These are phyloP conservation scores for Dryobotodes eremita DNA, from an alignment of 2,888 invertebrate species.

Conservation along the genomic window DNA sequence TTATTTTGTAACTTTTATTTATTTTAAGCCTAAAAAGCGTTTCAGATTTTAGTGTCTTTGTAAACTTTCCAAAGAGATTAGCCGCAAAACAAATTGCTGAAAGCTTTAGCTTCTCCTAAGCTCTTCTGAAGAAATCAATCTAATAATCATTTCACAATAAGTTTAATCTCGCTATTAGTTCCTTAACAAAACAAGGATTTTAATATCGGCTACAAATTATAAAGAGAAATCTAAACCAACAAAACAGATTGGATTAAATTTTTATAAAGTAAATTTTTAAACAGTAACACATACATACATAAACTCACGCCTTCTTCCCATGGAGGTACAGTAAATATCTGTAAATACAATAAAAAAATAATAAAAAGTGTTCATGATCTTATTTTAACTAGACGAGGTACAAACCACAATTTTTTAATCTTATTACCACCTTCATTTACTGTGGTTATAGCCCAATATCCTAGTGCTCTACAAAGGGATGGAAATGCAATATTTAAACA, in stretches of 20 bases:
- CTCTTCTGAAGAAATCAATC: conserved; percentile 29
- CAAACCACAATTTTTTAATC: background rate
- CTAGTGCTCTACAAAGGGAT: background rate
- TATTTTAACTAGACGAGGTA: background rate
- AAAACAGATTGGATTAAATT: background rate
- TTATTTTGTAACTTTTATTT: conserved; percentile 9
- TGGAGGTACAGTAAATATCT: background rate
- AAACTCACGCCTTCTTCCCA: too few relatives aligned
- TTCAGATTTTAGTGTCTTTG: conserved; percentile 19
- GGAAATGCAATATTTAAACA: conserved; percentile 23
- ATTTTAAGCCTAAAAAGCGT: background rate
- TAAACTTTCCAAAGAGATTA: conserved; percentile 45
- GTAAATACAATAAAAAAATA: background rate
- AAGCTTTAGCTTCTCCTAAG: conserved; percentile 11
- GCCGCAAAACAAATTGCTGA: conserved; percentile 36
- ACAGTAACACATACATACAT: background rate
- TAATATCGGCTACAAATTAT: background rate
- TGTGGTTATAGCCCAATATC: background rate
- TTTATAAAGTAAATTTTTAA: background rate
- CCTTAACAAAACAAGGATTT: background rate
- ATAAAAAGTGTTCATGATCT: background rate
- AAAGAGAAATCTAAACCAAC: background rate
- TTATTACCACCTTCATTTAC: background rate
- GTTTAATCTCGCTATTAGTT: conserved; percentile 7
- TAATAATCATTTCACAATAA: conserved; percentile 21